phyloP scores from a whole-genome alignment of 2,113 vertebrate species.

The Diglossa brunneiventris region DNA sequence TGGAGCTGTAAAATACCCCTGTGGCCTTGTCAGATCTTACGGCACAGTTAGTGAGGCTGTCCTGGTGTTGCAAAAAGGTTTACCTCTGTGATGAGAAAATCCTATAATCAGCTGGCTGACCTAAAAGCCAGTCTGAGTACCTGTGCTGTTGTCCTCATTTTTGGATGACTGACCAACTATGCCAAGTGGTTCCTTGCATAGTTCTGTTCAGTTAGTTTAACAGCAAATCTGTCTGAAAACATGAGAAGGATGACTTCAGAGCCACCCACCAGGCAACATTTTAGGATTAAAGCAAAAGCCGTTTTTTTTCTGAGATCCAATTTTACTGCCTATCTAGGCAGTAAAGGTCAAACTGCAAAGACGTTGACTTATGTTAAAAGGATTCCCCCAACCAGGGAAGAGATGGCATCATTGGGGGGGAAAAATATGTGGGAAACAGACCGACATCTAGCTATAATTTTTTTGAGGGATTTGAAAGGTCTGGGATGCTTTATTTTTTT shows the following conservation, averaged over 20 bases:
- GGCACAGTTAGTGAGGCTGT: background rate
- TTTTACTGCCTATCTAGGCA: background rate
- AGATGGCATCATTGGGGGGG: background rate
- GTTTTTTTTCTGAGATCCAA: background rate
- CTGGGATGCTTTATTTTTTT: background rate
- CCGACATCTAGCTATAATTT: background rate
- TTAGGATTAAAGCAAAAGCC: background rate
- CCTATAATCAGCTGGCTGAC: background rate
- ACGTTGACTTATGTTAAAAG: background rate
- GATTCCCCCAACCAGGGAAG: background rate
- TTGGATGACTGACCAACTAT: background rate
- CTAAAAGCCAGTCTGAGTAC: background rate
- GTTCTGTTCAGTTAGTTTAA: background rate
- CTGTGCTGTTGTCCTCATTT: background rate
- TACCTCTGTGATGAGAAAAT: background rate
- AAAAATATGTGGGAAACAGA: background rate
- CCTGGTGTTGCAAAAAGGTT: background rate
- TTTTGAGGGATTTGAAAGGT: background rate
- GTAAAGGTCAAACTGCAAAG: background rate
- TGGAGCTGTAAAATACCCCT: background rate
- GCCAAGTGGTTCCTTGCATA: background rate
- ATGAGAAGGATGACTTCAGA: background rate
- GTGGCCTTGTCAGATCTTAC: background rate
- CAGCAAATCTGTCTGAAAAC: background rate
- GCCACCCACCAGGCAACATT: background rate